phyloP scores from a whole-genome alignment of 2,797 vertebrate species.

The Pogoniulus pusillus region DNA sequence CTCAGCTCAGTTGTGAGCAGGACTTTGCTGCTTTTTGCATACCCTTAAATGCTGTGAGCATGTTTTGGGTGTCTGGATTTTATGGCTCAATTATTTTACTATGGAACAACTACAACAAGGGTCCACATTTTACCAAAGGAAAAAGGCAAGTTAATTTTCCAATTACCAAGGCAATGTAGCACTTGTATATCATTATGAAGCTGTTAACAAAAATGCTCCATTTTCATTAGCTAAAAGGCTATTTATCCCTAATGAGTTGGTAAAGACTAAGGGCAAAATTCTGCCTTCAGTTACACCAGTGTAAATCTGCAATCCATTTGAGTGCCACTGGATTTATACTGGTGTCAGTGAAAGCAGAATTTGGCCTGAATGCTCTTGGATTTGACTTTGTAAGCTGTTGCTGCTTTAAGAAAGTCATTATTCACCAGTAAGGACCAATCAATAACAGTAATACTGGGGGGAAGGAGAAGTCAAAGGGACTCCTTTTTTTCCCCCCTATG shows the following conservation, averaged over 20 bases:
- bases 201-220: slow-evolving; percentile 37
- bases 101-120: not conserved
- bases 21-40: slow-evolving; percentile 11
- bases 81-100: slow-evolving; percentile 49
- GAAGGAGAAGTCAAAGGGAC: slow-evolving; percentile 48
- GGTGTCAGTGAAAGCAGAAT: slow-evolving; percentile 14
- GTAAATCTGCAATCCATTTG: slow-evolving; percentile 14
- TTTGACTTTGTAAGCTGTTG: slow-evolving; percentile 26
- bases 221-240: slow-evolving; percentile 65
- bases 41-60: not conserved
- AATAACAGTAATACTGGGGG: slow-evolving; percentile 17
- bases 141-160: slow-evolving; percentile 36
- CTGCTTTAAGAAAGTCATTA: slow-evolving; percentile 23
- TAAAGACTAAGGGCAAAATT: slow-evolving; percentile 42
- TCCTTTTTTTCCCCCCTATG: not conserved
- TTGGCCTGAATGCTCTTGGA: slow-evolving; percentile 8
- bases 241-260: slow-evolving; percentile 65
- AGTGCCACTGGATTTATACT: not conserved
- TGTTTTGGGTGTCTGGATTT: slow-evolving; percentile 20
- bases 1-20: not conserved
- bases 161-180: slow-evolving; percentile 38
- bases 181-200: slow-evolving; percentile 47
- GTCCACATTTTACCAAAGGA: slow-evolving; percentile 17
- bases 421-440: slow-evolving; percentile 44
- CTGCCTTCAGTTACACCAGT: slow-evolving; percentile 23